Base-by-base conservation (phyloP, 2,888 invertebrate genomes). In the Adineta ricciae region DNA sequence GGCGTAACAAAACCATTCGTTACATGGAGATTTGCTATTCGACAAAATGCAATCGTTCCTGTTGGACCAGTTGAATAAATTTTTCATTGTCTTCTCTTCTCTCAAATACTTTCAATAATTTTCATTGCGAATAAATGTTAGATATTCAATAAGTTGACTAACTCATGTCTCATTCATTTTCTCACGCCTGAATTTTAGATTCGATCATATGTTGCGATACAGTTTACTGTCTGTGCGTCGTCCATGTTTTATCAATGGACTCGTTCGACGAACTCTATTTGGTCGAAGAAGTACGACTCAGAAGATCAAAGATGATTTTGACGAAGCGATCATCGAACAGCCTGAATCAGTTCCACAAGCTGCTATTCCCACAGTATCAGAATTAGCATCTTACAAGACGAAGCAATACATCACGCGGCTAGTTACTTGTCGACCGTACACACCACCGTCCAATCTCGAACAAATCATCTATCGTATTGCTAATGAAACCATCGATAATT, bases 361-460 rank as follows among this genome's bases (percentile, higher is more conserved):
- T 32, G 64, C 64, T 32, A 19, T 64, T n/a, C 78, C 78, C 9
- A 21, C 78, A 41, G n/a, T 78, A 2, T n/a, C 78, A 9, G 78
- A 78, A 38, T 78, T 78, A 78, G 78, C 78, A 24, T 41, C 38
- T 11, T 78, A 41, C 14, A 78, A 78, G n/a, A 78, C 78, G 0
- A 38, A 41, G 41, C 5, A 78, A 38, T 78, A 78, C 41, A 24
- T 90, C 92, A 50, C 89, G 95, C 95, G 84, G 95, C 95, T 89
- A 90, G 95, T 56, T 93, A 95, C 7, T 92, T 94, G 0, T 91
- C 93, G 5, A 24, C 41, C 78, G 24, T 97, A 96, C 90, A 89
- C 90, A 0, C 95, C 96, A 24, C 93, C 94, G 0, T 87, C 88
- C 19, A 92, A 95, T 90, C 93, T 93, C 7, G 91, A 92, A 14